phyloP scores from a whole-genome alignment of 2,113 vertebrate genomes.

The Pholis gunnellus region DNA sequence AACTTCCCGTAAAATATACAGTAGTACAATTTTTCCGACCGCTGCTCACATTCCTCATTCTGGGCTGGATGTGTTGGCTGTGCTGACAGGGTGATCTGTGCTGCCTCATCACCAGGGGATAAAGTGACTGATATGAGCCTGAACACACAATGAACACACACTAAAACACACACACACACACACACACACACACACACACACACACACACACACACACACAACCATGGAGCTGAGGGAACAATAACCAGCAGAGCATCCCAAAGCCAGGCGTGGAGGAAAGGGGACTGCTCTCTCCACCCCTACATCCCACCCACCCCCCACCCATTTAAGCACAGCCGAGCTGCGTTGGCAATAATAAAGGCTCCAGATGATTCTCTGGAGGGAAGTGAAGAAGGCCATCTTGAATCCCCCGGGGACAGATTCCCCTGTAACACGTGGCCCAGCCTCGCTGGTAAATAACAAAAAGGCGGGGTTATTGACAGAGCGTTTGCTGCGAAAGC shows the following conservation, averaged over 20 bases:
- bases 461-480: conserved; percentile 49
- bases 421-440: conserved; percentile 47
- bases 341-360: conserved; percentile 72
- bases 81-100: conserved; percentile 70
- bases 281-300: conserved; percentile 54
- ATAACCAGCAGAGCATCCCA: conserved; percentile 67
- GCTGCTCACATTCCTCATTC: conserved; percentile 54
- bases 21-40: conserved; percentile 40
- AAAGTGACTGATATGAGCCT: conserved; percentile 70
- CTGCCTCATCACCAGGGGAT: conserved; percentile 64
- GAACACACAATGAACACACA: conserved; percentile 62
- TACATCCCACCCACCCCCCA: conserved; percentile 39
- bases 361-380: conserved; percentile 64
- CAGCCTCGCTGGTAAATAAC: conserved; percentile 55
- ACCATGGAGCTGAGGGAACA: conserved; percentile 58
- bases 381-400: conserved; percentile 52
- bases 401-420: conserved; percentile 64
- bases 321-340: conserved; percentile 52
- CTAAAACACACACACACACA: conserved; percentile 37
- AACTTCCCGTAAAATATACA: conserved; percentile 56
- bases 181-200: conserved; percentile 40
- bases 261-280: conserved; percentile 57
- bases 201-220: conserved; percentile 40
- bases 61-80: conserved; percentile 55
- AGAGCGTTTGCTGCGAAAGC: conserved; percentile 46